phyloP scores from a whole-genome alignment of 2,797 vertebrate species.

The Acanthornis magna region DNA sequence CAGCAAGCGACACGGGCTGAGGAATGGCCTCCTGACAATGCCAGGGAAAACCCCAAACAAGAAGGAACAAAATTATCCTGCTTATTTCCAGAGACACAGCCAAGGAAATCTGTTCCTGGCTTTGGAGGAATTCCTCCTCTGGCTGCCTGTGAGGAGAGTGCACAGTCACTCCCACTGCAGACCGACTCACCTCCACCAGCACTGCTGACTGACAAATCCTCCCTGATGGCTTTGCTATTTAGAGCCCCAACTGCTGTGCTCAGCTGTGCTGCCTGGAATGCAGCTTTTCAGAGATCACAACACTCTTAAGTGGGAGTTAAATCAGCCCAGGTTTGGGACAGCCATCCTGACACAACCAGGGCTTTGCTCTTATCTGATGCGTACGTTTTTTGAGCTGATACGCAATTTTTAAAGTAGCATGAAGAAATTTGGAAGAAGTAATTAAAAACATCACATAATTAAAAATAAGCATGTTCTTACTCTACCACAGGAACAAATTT shows the following conservation, averaged over 20 bases:
- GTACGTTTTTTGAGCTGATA: neutral
- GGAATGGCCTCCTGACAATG: neutral
- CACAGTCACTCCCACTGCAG: neutral
- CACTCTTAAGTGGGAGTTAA: neutral
- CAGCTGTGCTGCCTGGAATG: neutral
- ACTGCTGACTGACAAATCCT: neutral
- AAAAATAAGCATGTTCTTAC: neutral
- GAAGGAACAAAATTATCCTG: neutral
- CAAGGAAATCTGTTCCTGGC: neutral
- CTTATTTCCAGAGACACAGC: neutral
- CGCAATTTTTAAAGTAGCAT: neutral
- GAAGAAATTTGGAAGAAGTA: neutral
- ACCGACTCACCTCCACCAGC: neutral
- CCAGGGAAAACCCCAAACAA: neutral
- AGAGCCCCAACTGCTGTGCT: neutral
- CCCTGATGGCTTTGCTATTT: constrained; percentile 6
- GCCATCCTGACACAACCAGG: neutral
- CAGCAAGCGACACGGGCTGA: neutral
- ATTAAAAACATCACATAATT: neutral
- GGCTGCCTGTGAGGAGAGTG: neutral
- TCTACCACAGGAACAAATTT: neutral
- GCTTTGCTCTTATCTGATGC: neutral
- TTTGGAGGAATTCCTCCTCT: neutral
- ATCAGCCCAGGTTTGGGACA: neutral
- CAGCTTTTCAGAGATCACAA: neutral